Conservation (phyloP, 2,113 vertebrate genomes). For the Otocyon megalotis region DNA sequence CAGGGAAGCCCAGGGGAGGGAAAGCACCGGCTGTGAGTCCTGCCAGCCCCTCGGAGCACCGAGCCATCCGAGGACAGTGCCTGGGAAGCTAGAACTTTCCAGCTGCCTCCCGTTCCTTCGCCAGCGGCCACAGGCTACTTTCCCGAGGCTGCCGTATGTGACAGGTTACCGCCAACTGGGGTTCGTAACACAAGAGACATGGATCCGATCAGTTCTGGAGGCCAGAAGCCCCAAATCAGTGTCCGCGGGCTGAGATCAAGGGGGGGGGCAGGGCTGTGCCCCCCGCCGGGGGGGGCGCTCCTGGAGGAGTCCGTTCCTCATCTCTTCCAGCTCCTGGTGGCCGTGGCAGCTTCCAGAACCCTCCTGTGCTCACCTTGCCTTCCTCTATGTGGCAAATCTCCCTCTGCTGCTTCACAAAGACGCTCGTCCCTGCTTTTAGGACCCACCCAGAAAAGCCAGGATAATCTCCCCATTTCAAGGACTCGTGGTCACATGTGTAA, state of each 20-base stretch:
- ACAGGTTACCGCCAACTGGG: rapidly evolving
- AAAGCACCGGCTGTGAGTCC: neutral
- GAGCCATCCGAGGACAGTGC: rapidly evolving
- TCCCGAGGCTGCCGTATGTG: neutral
- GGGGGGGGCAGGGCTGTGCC: neutral
- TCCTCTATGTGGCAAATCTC: neutral
- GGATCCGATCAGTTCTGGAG: neutral
- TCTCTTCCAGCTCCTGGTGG: neutral
- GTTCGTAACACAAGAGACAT: neutral
- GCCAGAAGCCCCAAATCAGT: neutral
- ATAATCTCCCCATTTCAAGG: neutral
- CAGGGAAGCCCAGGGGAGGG: too few species aligned
- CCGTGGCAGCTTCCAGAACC: rapidly evolving
- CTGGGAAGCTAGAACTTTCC: neutral
- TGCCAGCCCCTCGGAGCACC: neutral
- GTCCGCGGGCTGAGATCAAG: neutral
- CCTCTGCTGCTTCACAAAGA: neutral
- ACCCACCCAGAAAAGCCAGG: neutral
- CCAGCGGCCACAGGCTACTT: neutral
- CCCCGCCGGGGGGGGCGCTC: too few species aligned
- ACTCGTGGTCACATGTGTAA: neutral
- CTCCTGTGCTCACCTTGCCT: neutral
- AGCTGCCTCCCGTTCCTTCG: too few species aligned
- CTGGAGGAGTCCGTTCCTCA: rapidly evolving
- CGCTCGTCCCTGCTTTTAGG: neutral